Evolutionary conservation across 2,888 invertebrate species (phyloP).

Genomic region (Ectemnius lituratus): DNA sequence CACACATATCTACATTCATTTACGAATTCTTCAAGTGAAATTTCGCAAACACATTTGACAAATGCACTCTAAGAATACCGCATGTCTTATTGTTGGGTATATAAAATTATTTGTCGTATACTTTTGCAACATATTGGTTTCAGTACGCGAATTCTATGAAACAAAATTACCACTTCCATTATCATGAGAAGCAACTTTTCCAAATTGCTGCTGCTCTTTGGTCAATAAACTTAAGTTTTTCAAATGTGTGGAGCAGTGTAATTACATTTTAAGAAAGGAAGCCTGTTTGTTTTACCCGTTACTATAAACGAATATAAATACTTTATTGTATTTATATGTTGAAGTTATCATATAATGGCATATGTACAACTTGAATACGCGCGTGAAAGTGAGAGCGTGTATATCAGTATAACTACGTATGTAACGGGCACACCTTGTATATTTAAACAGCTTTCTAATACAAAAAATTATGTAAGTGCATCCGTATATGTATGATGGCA

Average conservation of each 20-base stretch:
- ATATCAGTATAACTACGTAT: slow-evolving; percentile 29
- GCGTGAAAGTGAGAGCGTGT: slow-evolving; percentile 21
- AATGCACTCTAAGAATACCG: slow-evolving; percentile 30
- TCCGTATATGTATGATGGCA: slow-evolving; percentile 53
- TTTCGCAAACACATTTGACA: slow-evolving; percentile 32
- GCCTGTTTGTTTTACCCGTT: slow-evolving; percentile 47
- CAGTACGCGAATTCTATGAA: slow-evolving; percentile 17
- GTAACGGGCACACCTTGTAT: slow-evolving; percentile 51
- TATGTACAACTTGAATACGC: slow-evolving; percentile 31
- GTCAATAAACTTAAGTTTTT: slow-evolving; percentile 50
- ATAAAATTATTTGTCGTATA: slow-evolving; percentile 26
- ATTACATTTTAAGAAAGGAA: slow-evolving; percentile 61
- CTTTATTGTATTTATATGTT: slow-evolving; percentile 50
- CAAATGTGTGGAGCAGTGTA: slow-evolving; percentile 54
- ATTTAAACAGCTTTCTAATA: slow-evolving; percentile 61
- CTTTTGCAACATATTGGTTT: slow-evolving; percentile 23
- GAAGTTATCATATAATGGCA: slow-evolving; percentile 42
- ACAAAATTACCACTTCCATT: slow-evolving; percentile 16
- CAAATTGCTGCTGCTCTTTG: slow-evolving; percentile 44
- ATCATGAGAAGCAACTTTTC: slow-evolving; percentile 53
- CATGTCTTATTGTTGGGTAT: slow-evolving; percentile 23
- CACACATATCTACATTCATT: slow-evolving; percentile 53
- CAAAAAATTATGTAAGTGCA: slow-evolving; percentile 59
- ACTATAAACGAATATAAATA: slow-evolving; percentile 45
- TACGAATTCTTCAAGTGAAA: slow-evolving; percentile 42